phyloP scores from a whole-genome alignment of 1,140 invertebrate genomes.

The Drosophila murphyi region DNA sequence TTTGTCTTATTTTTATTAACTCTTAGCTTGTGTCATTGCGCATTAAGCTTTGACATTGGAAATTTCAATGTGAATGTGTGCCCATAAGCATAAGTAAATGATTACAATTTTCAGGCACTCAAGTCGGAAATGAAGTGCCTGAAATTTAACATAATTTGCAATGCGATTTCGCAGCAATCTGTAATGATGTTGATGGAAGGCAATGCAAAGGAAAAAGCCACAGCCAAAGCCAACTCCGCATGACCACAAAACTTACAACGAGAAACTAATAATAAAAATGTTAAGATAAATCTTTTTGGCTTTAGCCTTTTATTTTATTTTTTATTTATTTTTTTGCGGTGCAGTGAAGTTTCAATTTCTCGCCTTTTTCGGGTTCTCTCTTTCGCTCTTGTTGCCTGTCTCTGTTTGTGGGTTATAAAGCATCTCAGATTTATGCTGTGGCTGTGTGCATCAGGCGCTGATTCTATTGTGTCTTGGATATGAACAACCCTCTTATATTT shows the following conservation, averaged over 20 bases:
- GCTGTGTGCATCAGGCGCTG: constrained; percentile 38
- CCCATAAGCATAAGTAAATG: constrained; percentile 11
- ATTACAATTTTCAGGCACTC: constrained; percentile 54
- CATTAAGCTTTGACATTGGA: background rate
- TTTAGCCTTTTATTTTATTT: constrained; percentile 2
- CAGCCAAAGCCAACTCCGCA: constrained; percentile 57
- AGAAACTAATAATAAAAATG: constrained; percentile 79
- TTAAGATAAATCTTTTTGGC: constrained; percentile 74
- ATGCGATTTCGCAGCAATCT: constrained; percentile 74
- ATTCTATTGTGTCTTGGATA: constrained; percentile 74
- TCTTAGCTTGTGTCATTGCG: constrained; percentile 9
- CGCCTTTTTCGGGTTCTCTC: constrained; percentile 12
- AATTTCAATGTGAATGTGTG: constrained; percentile 15
- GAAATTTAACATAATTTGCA: constrained; percentile 73
- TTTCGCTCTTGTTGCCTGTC: background rate
- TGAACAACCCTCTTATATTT: constrained; percentile 82
- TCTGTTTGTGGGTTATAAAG: constrained; percentile 43
- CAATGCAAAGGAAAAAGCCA: background rate
- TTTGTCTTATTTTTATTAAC: background rate
- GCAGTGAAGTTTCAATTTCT: constrained; percentile 50
- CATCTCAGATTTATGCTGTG: constrained; percentile 73
- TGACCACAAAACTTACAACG: constrained; percentile 66
- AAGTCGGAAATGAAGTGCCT: constrained; percentile 65
- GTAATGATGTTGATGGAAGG: constrained; percentile 28
- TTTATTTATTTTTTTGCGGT: constrained; percentile 1